These are phyloP conservation scores for Turritopsis rubra DNA, from an alignment of 30 jellyfish, hydroid and myxozoan genomes.

Conservation along the genomic window DNA sequence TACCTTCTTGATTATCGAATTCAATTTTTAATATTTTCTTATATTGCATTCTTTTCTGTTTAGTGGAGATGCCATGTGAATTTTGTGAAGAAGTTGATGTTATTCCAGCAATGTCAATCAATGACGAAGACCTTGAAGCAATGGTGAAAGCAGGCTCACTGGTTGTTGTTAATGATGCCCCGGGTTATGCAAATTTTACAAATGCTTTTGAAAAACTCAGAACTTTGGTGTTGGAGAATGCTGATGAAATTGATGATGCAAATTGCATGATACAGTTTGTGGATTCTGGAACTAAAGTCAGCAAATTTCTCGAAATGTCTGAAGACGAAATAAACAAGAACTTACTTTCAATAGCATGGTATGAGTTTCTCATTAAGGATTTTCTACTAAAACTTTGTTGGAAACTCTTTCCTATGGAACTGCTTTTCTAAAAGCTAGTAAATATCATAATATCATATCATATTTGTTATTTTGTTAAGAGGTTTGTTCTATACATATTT, in stretches of 20 bases:
- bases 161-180: conserved; percentile 23
- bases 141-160: conserved; percentile 15
- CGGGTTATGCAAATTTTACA: conserved; percentile 14
- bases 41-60: not conserved
- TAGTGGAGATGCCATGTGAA: conserved; percentile 20
- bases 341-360: conserved; percentile 30
- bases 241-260: conserved; percentile 30
- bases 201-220: conserved; percentile 1
- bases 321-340: conserved; percentile 22
- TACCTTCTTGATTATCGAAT: not conserved
- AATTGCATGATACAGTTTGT: not conserved
- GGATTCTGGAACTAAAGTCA: not conserved
- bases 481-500: too few relatives aligned
- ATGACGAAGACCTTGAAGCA: not conserved
- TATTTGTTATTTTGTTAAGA: too few relatives aligned
- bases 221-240: not conserved
- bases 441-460: too few relatives aligned
- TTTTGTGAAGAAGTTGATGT: conserved; percentile 29
- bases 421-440: too few relatives aligned
- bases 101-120: conserved; percentile 1
- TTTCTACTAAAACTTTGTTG: too few relatives aligned
- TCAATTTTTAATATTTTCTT: not conserved
- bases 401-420: too few relatives aligned
- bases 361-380: not conserved
- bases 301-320: conserved; percentile 23